These are phyloP conservation scores for Eidolon helvum DNA, from an alignment of 2,113 vertebrate species.

Conservation along the genomic window DNA sequence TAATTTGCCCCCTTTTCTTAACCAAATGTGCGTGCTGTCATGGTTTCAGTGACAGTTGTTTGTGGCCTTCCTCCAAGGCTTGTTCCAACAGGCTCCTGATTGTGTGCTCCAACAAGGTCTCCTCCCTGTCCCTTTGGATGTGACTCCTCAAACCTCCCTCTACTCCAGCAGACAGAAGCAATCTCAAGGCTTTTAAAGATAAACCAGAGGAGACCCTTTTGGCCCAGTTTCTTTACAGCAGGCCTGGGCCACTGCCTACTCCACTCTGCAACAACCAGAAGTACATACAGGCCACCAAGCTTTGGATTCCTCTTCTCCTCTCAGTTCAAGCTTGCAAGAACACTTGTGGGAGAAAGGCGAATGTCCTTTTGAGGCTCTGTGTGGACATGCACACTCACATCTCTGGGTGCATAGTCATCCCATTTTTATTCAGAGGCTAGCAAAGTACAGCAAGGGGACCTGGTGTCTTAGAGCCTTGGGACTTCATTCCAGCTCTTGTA, in stretches of 20 bases:
- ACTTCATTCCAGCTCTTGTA: rapidly evolving
- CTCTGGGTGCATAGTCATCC: rapidly evolving
- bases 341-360: background rate
- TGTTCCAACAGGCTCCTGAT: background rate
- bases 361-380: background rate
- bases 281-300: background rate
- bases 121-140: too few species aligned
- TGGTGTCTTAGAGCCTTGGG: background rate
- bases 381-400: rapidly evolving
- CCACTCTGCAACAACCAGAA: too few species aligned
- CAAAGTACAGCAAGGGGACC: background rate
- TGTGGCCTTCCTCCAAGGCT: background rate
- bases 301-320: rapidly evolving
- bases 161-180: background rate
- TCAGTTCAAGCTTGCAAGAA: background rate
- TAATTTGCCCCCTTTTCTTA: background rate
- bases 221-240: background rate
- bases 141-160: background rate
- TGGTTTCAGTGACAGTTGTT: background rate
- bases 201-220: too few species aligned
- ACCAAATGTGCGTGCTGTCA: rapidly evolving
- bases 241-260: background rate
- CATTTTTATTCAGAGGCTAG: background rate
- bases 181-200: background rate
- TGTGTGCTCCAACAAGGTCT: too few species aligned